A percentile compares a stretch with the other conserved stretches of the same genome.
phyloP scores from a whole-genome alignment of 2,888 invertebrate species.

The Heliconius ethilla region DNA sequence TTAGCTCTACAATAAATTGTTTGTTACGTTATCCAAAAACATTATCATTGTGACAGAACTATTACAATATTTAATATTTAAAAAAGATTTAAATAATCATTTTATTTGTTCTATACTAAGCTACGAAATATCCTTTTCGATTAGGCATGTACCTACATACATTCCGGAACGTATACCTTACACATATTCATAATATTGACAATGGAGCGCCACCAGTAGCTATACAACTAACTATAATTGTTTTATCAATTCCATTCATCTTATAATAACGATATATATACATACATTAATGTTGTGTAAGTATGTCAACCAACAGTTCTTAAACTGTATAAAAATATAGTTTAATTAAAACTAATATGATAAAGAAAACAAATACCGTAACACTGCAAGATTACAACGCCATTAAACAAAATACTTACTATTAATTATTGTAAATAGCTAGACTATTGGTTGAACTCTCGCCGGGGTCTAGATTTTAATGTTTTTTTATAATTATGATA shows the following conservation, averaged over 20 bases:
- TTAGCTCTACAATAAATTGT: too few relatives aligned
- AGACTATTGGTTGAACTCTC: not conserved
- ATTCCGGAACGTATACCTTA: not conserved
- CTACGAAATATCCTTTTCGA: not conserved
- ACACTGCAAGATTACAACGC: not conserved
- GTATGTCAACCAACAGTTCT: not conserved
- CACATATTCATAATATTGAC: constrained; percentile 27
- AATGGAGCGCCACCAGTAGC: constrained; percentile 27
- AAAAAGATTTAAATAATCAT: not conserved
- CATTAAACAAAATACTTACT: not conserved
- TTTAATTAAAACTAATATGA: not conserved
- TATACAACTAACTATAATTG: constrained; percentile 16
- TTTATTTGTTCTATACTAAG: not conserved
- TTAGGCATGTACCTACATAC: not conserved
- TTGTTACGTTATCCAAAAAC: too few relatives aligned
- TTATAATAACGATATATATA: constrained; percentile 8
- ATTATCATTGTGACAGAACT: too few relatives aligned
- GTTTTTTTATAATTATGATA: not conserved
- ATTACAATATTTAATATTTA: not conserved
- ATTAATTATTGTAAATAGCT: too few relatives aligned
- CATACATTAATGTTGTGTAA: not conserved
- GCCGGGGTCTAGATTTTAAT: not conserved
- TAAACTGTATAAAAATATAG: not conserved
- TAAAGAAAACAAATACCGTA: not conserved
- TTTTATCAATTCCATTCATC: constrained; percentile 20